Conservation (phyloP, 2,797 vertebrate species). For the Epinephelus awoara region DNA sequence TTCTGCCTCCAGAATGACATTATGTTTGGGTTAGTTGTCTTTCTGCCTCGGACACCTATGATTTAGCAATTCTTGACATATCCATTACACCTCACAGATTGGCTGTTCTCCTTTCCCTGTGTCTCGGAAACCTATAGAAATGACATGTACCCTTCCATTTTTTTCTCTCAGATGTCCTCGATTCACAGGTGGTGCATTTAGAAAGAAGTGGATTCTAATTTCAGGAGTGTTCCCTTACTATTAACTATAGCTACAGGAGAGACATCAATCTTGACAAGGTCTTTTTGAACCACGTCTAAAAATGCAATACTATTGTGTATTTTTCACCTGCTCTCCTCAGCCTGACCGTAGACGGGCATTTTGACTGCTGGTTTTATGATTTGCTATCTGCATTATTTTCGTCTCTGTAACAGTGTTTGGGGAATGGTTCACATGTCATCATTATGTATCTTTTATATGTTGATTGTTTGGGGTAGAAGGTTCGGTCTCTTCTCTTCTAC, state of each 20-base stretch:
- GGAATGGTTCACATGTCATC: slow-evolving; percentile 53
- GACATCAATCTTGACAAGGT: slow-evolving; percentile 87
- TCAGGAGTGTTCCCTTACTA: slow-evolving; percentile 83
- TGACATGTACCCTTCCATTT: slow-evolving; percentile 84
- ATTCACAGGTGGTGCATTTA: slow-evolving; percentile 84
- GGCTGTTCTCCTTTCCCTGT: slow-evolving; percentile 86
- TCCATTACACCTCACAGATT: slow-evolving; percentile 90
- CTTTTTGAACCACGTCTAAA: slow-evolving; percentile 82
- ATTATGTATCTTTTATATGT: slow-evolving; percentile 57
- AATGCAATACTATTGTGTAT: slow-evolving; percentile 79
- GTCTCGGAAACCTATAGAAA: slow-evolving; percentile 88
- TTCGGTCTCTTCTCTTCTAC: slow-evolving; percentile 25
- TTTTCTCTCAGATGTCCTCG: slow-evolving; percentile 80
- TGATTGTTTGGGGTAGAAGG: slow-evolving; percentile 51
- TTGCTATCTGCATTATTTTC: slow-evolving; percentile 67
- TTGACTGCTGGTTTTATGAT: slow-evolving; percentile 57
- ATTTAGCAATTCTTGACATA: slow-evolving; percentile 93
- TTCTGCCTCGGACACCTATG: slow-evolving; percentile 87
- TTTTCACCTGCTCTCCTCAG: slow-evolving; percentile 75
- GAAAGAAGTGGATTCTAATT: slow-evolving; percentile 88
- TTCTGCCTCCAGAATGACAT: slow-evolving; percentile 81
- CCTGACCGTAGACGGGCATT: slow-evolving; percentile 63
- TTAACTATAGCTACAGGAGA: slow-evolving; percentile 84
- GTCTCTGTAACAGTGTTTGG: slow-evolving; percentile 52
- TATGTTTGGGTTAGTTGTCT: slow-evolving; percentile 88